These are phyloP conservation scores for Xestia rhomboidea DNA, from an alignment of 2,888 invertebrate genomes.

Conservation along the genomic window DNA sequence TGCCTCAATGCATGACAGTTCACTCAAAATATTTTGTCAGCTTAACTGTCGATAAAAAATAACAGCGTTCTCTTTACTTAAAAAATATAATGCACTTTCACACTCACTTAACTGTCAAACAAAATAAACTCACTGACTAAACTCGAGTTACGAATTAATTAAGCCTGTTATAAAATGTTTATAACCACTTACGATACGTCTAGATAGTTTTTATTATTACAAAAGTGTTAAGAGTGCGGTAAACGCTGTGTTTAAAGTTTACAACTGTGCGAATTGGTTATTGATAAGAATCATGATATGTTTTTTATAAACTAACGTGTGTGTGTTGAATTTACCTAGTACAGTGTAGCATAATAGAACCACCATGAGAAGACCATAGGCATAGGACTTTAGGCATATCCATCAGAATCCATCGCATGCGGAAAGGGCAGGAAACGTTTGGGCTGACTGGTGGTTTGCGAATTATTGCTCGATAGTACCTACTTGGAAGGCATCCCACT, in stretches of 20 bases:
- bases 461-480: no score
- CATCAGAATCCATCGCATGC: not conserved
- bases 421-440: no score
- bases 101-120: slow-evolving; percentile 38
- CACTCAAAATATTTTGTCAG: not conserved
- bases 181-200: slow-evolving; percentile 18
- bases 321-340: not conserved
- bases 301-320: not conserved
- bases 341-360: not conserved
- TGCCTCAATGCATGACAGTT: not conserved
- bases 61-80: slow-evolving; percentile 7
- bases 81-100: slow-evolving; percentile 40
- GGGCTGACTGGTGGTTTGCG: no score
- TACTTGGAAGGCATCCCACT: no score
- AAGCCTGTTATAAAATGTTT: slow-evolving; percentile 11
- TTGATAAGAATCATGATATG: slow-evolving; percentile 1
- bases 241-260: slow-evolving; percentile 4
- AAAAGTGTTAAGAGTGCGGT: slow-evolving; percentile 10
- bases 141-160: slow-evolving; percentile 30
- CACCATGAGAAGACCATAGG: no score
- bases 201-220: slow-evolving; percentile 28
- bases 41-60: slow-evolving; percentile 9
- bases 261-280: slow-evolving; percentile 18
- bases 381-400: no score
- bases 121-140: not conserved